Evolutionary conservation across 1,140 invertebrate genomes (phyloP).

Genomic region (Nixonia krombeini): DNA sequence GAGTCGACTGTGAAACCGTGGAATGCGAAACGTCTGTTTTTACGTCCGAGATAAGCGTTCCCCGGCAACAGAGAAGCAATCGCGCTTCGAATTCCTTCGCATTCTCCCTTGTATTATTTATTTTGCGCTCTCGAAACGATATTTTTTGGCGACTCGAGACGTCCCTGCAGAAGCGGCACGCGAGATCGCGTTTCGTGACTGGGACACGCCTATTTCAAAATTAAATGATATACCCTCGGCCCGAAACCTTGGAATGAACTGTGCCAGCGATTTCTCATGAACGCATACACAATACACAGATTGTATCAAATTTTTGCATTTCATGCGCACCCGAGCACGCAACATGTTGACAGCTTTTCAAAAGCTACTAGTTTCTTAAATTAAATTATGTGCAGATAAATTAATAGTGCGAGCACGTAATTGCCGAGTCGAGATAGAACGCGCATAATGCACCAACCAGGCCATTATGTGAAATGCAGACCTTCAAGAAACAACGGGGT

Average conservation of each 20-base stretch:
- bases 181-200: conserved; percentile 46
- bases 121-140: conserved; percentile 34
- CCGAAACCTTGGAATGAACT: conserved; percentile 42
- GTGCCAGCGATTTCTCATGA: conserved; percentile 14
- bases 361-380: conserved; percentile 22
- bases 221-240: conserved; percentile 47
- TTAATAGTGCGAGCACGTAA: conserved; percentile 5
- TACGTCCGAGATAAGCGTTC: too few relatives aligned
- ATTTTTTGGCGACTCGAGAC: conserved; percentile 48
- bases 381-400: conserved; percentile 15
- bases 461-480: too few relatives aligned
- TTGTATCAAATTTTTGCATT: conserved; percentile 39
- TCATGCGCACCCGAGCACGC: conserved; percentile 6
- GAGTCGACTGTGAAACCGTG: too few relatives aligned
- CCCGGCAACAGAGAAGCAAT: too few relatives aligned
- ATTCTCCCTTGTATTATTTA: too few relatives aligned
- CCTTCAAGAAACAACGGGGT: too few relatives aligned
- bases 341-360: conserved; percentile 19
- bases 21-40: too few relatives aligned
- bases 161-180: conserved; percentile 40
- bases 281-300: conserved; percentile 7
- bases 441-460: too few relatives aligned
- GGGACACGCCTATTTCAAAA: conserved; percentile 41
- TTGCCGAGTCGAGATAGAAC: too few relatives aligned
- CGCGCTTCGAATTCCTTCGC: too few relatives aligned